A percentile compares a stretch with the other conserved stretches of the same genome.
phyloP scores from a whole-genome alignment of 1,140 invertebrate genomes.

The Magallana gigas region DNA sequence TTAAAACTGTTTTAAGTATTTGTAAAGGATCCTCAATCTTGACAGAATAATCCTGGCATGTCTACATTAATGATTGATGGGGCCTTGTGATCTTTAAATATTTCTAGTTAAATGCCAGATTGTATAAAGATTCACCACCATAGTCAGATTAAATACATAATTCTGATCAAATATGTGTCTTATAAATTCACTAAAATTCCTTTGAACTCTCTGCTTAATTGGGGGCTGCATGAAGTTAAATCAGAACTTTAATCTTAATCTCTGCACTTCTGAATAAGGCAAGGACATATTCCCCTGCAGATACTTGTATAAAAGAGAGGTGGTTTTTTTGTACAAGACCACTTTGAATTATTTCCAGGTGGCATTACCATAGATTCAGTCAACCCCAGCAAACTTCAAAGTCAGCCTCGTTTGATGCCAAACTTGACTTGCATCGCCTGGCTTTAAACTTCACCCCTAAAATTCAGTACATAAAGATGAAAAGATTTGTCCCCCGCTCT shows the following conservation, averaged over 20 bases:
- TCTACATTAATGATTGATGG: conserved; percentile 34
- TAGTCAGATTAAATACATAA: conserved; percentile 20
- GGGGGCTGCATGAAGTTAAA: conserved; percentile 1
- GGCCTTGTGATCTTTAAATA: conserved; percentile 25
- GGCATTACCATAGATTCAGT: not conserved
- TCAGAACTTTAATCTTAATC: conserved; percentile 9
- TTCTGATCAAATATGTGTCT: conserved; percentile 25
- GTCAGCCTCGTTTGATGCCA: conserved; percentile 9
- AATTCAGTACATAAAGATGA: conserved; percentile 4
- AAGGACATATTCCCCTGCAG: conserved; percentile 13
- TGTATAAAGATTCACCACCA: conserved; percentile 27
- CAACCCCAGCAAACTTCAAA: conserved; percentile 14
- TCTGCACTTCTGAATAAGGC: not conserved
- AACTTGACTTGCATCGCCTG: conserved; percentile 20
- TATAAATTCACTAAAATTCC: conserved; percentile 24
- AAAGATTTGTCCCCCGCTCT: not conserved
- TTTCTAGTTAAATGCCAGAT: conserved; percentile 25
- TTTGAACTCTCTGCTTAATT: conserved; percentile 24
- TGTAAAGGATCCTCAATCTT: conserved; percentile 28
- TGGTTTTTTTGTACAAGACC: not conserved
- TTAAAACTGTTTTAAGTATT: conserved; percentile 13
- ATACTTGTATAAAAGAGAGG: not conserved
- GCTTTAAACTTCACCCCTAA: not conserved
- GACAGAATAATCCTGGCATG: conserved; percentile 14
- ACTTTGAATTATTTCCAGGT: not conserved